Base-by-base conservation (phyloP, 2,888 invertebrate genomes). In the Sicus ferrugineus region DNA sequence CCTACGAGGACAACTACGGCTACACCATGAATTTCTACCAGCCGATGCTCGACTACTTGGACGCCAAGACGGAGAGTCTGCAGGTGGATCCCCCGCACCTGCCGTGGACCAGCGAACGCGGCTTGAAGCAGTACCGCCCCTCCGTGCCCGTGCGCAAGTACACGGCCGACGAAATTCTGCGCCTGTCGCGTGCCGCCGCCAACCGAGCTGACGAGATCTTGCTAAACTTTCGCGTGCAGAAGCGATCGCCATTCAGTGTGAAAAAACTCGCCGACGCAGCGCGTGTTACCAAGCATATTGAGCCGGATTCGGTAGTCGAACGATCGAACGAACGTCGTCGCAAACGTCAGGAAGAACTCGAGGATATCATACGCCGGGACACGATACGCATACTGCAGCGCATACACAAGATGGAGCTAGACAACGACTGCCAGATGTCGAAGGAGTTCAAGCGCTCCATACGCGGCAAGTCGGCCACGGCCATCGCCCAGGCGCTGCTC, bases 41-140 rank as follows among this genome's bases (percentile, higher is more conserved):
- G 84, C 94, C 94, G 62, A 93, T 94, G 93, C 90, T 94, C 79
- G 93, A 94, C 85, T 93, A 93, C 81, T 90, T 94, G 77, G 90
- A 91, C 80, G 89, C 89, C 56, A 92, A 91, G 86, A 88, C 90
- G 70, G 81, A 82, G 72, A 80, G 79, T 70, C 77, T 81, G 69
- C 78, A 83, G 69, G 80, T 82, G 75, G 83, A 83, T 75, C 83
- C 84, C 70, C 84, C 93, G 74, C 92, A 93, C 85, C 86, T 93
- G 75, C 93, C 93, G 70, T 91, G 90, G 90, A 88, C 89, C 71
- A 90, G 91, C 83, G 92, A 92, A 82, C 87, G 90, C 77, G 91
- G 89, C 42, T 85, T 92, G 73, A 87, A 89, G 74, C 90, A 90
- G 80, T 91, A 91, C 82, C 89, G 89, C 80, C 88, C 90, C 75